phyloP scores from a whole-genome alignment of 2,888 invertebrate species.

The Lepidochrysops patricia region DNA sequence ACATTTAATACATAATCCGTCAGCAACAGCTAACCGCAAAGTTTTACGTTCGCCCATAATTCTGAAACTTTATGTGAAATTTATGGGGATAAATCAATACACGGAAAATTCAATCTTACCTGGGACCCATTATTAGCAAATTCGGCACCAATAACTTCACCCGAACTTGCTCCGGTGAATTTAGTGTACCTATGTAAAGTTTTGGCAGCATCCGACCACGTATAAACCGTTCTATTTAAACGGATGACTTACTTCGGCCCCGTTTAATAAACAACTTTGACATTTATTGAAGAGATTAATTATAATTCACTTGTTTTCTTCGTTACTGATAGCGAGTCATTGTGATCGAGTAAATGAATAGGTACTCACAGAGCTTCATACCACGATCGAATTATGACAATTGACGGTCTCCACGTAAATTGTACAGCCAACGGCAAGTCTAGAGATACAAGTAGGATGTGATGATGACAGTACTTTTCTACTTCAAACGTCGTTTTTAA shows the following conservation, averaged over 20 bases:
- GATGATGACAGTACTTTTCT: too few species aligned
- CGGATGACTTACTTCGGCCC: constrained; percentile 7
- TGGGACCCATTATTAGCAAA: constrained; percentile 14
- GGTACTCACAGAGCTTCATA: too few species aligned
- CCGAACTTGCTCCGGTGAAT: constrained; percentile 9
- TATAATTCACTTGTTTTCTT: background rate
- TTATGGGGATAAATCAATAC: constrained; percentile 8
- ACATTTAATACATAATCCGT: background rate
- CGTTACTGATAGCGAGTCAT: too few species aligned
- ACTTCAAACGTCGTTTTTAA: background rate
- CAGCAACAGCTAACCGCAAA: background rate
- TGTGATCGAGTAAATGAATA: too few species aligned
- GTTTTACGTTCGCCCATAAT: background rate
- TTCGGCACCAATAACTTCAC: constrained; percentile 12
- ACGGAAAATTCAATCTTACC: background rate
- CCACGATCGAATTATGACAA: too few species aligned
- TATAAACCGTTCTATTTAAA: constrained; percentile 22
- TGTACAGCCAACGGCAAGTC: too few species aligned
- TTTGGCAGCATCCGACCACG: constrained; percentile 25
- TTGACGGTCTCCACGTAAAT: too few species aligned
- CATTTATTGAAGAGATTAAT: background rate
- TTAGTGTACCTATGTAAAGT: constrained; percentile 21
- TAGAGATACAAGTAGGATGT: too few species aligned
- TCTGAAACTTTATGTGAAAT: background rate
- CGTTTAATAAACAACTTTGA: background rate